Conservation (phyloP, 2,113 vertebrate species). For the Silurus asotus region DNA sequence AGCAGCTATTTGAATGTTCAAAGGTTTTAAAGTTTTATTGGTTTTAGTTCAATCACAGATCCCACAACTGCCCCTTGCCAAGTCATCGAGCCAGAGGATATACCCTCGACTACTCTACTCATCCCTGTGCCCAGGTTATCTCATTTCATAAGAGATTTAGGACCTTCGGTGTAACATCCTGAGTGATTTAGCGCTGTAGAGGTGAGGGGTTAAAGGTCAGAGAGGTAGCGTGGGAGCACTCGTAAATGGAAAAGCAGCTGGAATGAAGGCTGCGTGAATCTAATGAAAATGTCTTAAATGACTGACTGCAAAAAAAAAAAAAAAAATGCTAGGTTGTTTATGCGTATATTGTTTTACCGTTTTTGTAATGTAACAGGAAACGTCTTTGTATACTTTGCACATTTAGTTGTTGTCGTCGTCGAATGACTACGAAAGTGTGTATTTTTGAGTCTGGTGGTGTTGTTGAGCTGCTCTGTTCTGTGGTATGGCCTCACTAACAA, state of each 20-base stretch:
- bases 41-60: not conserved
- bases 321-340: too few species aligned
- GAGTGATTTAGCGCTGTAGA: not conserved
- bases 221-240: not conserved
- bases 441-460: not conserved
- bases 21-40: not conserved
- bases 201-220: conserved; percentile 15
- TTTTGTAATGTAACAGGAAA: not conserved
- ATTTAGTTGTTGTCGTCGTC: not conserved
- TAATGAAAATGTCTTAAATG: not conserved
- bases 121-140: not conserved
- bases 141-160: not conserved
- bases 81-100: not conserved
- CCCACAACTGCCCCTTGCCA: not conserved
- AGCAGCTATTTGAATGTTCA: conserved; percentile 26
- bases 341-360: not conserved
- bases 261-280: not conserved
- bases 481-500: conserved; percentile 23
- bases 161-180: not conserved
- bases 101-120: not conserved
- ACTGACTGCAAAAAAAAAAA: not conserved
- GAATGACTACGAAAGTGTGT: conserved; percentile 10
- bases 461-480: not conserved
- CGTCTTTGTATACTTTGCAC: conserved; percentile 38
- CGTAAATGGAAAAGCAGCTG: not conserved